Evolutionary conservation across 2,113 vertebrate genomes (phyloP).

Genomic region (Raja brachyura): DNA sequence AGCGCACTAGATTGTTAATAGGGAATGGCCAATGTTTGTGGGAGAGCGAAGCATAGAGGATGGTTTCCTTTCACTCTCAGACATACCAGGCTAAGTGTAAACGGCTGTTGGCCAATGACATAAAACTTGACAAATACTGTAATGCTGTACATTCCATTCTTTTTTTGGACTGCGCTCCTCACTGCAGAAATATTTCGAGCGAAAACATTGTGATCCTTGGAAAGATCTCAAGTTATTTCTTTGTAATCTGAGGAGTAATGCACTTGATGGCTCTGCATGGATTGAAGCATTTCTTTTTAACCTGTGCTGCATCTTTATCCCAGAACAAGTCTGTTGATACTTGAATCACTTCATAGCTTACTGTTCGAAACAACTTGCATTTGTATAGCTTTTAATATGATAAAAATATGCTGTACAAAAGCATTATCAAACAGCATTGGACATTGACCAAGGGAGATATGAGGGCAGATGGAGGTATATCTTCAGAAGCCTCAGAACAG

Average conservation of each 20-base stretch:
- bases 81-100: background rate
- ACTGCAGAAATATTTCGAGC: constrained; percentile 20
- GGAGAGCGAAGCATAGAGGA: background rate
- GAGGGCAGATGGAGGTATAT: background rate
- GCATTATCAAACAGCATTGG: background rate
- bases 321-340: background rate
- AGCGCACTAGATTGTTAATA: background rate
- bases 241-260: background rate
- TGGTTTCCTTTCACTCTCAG: background rate
- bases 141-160: background rate
- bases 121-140: constrained; percentile 29
- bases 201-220: constrained; percentile 14
- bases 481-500: background rate
- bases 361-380: background rate
- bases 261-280: background rate
- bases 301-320: background rate
- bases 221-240: background rate
- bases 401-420: background rate
- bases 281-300: background rate
- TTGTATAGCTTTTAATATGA: background rate
- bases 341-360: background rate
- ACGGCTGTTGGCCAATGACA: background rate
- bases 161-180: constrained; percentile 1
- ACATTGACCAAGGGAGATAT: background rate
- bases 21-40: background rate